Base-by-base conservation (phyloP, 2,888 invertebrate genomes). In the Gortyna flavago region DNA sequence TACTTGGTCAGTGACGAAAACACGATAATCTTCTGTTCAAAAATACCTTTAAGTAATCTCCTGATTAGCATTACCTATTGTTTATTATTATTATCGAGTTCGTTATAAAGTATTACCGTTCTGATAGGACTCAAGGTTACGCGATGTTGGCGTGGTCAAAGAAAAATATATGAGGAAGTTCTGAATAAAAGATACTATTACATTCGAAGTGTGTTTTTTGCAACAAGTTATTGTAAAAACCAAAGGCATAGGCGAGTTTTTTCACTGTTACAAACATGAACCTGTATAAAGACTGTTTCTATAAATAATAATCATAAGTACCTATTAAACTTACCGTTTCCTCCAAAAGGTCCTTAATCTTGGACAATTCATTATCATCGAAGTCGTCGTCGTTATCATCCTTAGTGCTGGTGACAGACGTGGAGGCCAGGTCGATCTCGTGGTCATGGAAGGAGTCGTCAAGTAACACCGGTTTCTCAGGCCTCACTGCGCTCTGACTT, bases 301-400 rank as follows among this genome's bases (percentile, higher is more conserved):
- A 35, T 35, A 35, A 35, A 35, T 35, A 35, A 35, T 38, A 38
- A 18, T 54, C 25, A n/a, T 13, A 59, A 59, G 59, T 59, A n/a
- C n/a, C n/a, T n/a, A 59, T 29, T 32, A 7, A 61, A 61, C 94
- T 93, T 81, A 96, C 96, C 75, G 96, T 92, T 80, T 96, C 96
- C 75, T 96, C 96, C 71, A 96, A 86, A 72, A 96, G 93, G 84
- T 96, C 96, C 84, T 95, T 96, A 66, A 96, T 94, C 85, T 91
- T 93, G 3, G 92, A 89, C 69, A 96, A 85, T 78, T 96, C 96
- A 11, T 84, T 94, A 0, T 96, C 96, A 65, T 96, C 96, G 0
- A 96, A 80, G 0, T 96, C 96, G 9, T 96, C 96, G 0, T 96
- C 95, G 59, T 69, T 69, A 0, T 96, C 96, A 0, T 95, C 95